These are phyloP conservation scores for Rhynchophorus ferrugineus DNA, from an alignment of 1,140 invertebrate species.

Conservation along the genomic window DNA sequence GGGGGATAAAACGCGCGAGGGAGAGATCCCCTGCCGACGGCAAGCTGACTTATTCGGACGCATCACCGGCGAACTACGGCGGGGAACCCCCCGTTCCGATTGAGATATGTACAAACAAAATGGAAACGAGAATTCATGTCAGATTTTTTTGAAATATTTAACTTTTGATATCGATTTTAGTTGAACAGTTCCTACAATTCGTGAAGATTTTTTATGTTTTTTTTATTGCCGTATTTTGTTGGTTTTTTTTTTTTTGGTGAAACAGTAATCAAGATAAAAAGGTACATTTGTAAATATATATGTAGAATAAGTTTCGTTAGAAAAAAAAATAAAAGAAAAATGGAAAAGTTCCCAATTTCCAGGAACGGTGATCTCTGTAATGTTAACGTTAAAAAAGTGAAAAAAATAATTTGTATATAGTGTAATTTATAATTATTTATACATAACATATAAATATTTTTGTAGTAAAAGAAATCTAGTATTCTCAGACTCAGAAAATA, in stretches of 20 bases:
- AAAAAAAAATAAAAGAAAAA: not conserved
- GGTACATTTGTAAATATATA: constrained; percentile 22
- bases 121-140: too few species aligned
- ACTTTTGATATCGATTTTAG: constrained; percentile 6
- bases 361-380: constrained; percentile 29
- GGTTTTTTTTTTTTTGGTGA: not conserved
- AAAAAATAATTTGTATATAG: constrained; percentile 29
- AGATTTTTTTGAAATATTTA: too few species aligned
- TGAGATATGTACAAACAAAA: too few species aligned
- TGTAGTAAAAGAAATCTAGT: constrained; percentile 23
- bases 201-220: constrained; percentile 23
- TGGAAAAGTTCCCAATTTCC: constrained; percentile 19
- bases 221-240: constrained; percentile 15
- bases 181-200: constrained; percentile 25
- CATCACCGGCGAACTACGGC: too few species aligned
- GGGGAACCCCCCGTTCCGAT: too few species aligned
- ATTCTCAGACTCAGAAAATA: constrained; percentile 10
- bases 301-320: constrained; percentile 20
- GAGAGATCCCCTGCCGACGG: too few species aligned
- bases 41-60: too few species aligned
- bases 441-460: constrained; percentile 25
- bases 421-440: constrained; percentile 29
- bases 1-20: too few species aligned
- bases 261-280: constrained; percentile 7
- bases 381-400: constrained; percentile 21